Percentiles rank a stretch among this genome's conserved stretches.
These are phyloP conservation scores for Pseudochaenichthys georgianus DNA, from an alignment of 2,797 vertebrate species.

Conservation along the genomic window DNA sequence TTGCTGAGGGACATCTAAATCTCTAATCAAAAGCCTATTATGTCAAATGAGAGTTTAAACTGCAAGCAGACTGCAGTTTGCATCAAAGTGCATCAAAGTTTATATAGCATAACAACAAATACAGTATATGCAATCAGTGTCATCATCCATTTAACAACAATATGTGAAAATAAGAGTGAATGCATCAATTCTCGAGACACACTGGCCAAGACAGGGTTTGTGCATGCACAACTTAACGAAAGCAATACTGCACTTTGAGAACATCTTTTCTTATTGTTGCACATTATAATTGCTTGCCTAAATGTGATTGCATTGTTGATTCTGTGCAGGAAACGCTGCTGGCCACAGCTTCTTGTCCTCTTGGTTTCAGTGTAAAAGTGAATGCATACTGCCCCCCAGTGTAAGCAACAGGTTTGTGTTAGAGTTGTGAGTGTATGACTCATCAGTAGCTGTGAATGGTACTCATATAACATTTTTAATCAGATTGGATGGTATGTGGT, in stretches of 20 bases:
- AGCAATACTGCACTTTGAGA: neutral
- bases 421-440: conserved; percentile 13
- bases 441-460: neutral
- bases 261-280: neutral
- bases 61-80: conserved; percentile 8
- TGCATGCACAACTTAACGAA: neutral
- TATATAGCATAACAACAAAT: neutral
- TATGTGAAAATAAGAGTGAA: neutral
- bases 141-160: neutral
- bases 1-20: conserved; percentile 17
- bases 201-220: neutral
- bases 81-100: conserved; percentile 3
- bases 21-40: conserved; percentile 18
- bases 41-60: neutral
- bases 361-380: conserved; percentile 37
- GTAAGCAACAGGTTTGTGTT: conserved; percentile 54
- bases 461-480: too few species aligned
- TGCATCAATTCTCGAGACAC: neutral
- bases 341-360: neutral
- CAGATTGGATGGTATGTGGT: neutral
- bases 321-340: conserved; percentile 6
- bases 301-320: neutral
- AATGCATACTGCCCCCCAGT: conserved; percentile 80
- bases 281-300: neutral
- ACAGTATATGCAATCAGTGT: neutral